A percentile compares a stretch with the other conserved stretches of the same genome.
Conservation (phyloP, 2,797 vertebrate species). For the Lagodon rhomboides region DNA sequence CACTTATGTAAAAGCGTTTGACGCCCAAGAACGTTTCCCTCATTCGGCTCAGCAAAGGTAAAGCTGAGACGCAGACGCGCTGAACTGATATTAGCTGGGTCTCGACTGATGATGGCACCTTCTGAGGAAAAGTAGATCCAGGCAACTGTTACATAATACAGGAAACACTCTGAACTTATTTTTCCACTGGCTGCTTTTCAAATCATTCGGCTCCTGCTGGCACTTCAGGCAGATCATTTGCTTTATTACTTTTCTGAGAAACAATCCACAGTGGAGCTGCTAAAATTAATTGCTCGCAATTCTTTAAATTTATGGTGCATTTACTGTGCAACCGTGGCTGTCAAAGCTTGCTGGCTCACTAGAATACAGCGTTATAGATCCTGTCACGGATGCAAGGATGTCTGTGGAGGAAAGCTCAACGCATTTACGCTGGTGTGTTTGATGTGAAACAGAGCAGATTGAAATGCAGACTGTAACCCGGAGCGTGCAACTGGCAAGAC, state of each 20-base stretch:
- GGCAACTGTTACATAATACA: constrained; percentile 46
- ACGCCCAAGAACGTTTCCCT: neutral
- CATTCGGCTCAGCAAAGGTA: neutral
- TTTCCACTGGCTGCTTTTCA: constrained; percentile 60
- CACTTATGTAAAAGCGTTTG: neutral
- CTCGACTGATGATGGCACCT: constrained; percentile 8
- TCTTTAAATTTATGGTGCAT: constrained; percentile 23
- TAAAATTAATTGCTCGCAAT: constrained; percentile 22
- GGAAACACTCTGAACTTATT: constrained; percentile 39
- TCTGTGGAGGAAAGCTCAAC: neutral
- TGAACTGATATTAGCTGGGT: neutral
- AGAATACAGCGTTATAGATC: constrained; percentile 9
- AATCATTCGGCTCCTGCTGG: constrained; percentile 37
- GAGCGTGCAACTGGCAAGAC: neutral
- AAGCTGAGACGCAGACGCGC: neutral
- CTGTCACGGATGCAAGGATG: constrained; percentile 13
- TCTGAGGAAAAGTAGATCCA: constrained; percentile 20
- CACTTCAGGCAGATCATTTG: constrained; percentile 37
- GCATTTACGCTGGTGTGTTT: constrained; percentile 3
- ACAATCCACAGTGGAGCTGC: constrained; percentile 34
- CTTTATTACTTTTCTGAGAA: constrained; percentile 59
- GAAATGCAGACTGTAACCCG: constrained; percentile 11
- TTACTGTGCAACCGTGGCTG: constrained; percentile 17
- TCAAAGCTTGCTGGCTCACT: constrained; percentile 6
- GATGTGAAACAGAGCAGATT: constrained; percentile 15